Evolutionary conservation across 2,888 invertebrate species (phyloP), one percentile per base, ranked within the genome.

Genomic region (Xestia ashworthii): DNA sequence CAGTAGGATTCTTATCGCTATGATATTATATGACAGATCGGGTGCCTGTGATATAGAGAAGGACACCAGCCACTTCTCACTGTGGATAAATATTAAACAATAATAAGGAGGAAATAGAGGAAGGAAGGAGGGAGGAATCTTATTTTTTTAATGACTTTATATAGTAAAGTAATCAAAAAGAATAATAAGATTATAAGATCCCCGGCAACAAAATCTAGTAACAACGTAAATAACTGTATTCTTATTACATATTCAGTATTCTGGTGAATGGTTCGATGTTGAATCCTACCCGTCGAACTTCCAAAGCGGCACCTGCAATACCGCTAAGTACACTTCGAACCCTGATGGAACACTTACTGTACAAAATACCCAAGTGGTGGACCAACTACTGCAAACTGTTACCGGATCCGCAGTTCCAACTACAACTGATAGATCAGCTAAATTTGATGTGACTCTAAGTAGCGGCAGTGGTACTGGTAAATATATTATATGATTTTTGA

Each of bases 281-380:
- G 92, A 94, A 77, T 94, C 95, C 53, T 96, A 95, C 84, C 95
- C 95, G 8, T 91, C 94, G 38, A 84, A 76, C 0, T 95, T 95
- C 93, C 95, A 95, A 89, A 87, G 82, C 8, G 95, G 95, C 14
- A 93, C 93, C 1, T 96, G 96, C 68, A 91, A 92, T 3, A 93
- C 89, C 0, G 95, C 95, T 2, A 83, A 75, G 0, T 96, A 96
- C 84, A 87, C 88, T 3, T 82, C 91, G 0, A 90, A 90, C n/a
- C 71, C 76, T 4, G 85, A 80, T 32, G 91, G 90, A 11, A 76
- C 83, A 46, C 92, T 96, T 0, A 80, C 84, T 3, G 94, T 96
- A 0, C 88, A 88, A 79, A 96, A 95, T 84, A 94, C 94, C 0
- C 93, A 95, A 89, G 94, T 96, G 0, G 83, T 94, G 5, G 86